Evolutionary conservation across 2,888 invertebrate species (phyloP).

Genomic region (Zele albiditarsus): DNA sequence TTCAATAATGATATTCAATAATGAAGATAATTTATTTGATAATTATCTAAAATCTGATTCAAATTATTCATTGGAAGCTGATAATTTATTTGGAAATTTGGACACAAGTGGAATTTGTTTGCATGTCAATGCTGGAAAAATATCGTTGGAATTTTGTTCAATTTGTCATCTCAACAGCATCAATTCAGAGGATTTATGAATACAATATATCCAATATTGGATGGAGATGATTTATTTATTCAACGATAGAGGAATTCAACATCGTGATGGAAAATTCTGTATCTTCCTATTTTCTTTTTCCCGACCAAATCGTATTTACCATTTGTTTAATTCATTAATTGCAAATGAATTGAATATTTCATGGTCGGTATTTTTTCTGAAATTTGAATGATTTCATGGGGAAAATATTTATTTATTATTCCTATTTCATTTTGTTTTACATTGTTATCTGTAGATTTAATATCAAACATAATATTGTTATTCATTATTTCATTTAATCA

Average conservation of each 20-base stretch:
- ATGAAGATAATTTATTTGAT: background rate
- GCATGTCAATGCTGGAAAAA: conserved; percentile 75
- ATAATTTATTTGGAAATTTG: conserved; percentile 55
- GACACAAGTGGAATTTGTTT: conserved; percentile 76
- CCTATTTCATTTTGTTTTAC: background rate
- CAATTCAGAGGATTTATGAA: conserved; percentile 46
- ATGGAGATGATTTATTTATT: too few species aligned
- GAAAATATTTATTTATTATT: too few species aligned
- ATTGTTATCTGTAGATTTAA: background rate
- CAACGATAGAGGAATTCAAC: conserved; percentile 17
- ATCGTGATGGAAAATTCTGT: background rate
- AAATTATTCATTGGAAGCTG: conserved; percentile 22
- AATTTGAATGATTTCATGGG: background rate
- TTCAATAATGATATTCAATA: background rate
- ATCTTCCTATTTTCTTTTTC: conserved; percentile 1
- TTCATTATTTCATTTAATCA: background rate
- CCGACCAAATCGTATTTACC: background rate
- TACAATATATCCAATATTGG: too few species aligned
- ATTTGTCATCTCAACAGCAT: conserved; percentile 74
- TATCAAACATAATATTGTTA: background rate
- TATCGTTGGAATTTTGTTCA: conserved; percentile 77
- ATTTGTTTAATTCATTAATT: too few species aligned
- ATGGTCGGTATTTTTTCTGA: conserved; percentile 45
- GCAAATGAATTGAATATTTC: background rate
- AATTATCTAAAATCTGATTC: conserved; percentile 11